Evolutionary conservation across 1,140 invertebrate species (phyloP).

Genomic region (Leucophenga varia): DNA sequence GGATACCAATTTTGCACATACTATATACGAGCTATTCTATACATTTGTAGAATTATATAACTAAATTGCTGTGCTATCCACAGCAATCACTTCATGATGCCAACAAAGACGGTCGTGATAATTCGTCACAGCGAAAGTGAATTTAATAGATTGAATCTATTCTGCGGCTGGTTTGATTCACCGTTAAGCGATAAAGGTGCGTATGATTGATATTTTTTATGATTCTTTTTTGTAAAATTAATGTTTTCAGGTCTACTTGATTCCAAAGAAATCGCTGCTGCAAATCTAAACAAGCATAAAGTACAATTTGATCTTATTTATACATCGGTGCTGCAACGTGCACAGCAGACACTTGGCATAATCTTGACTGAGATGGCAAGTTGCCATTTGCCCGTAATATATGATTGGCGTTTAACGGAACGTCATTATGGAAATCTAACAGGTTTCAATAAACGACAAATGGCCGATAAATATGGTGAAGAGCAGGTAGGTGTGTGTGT

Average conservation of each 20-base stretch:
- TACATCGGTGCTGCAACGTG: conserved; percentile 68
- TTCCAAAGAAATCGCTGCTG: conserved; percentile 66
- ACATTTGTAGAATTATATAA: too few relatives aligned
- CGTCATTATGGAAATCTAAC: conserved; percentile 74
- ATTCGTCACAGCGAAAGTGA: conserved; percentile 75
- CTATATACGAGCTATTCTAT: too few relatives aligned
- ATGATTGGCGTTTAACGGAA: conserved; percentile 72
- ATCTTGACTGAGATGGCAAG: conserved; percentile 64
- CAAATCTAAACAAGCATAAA: conserved; percentile 68
- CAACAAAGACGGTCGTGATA: conserved; percentile 60
- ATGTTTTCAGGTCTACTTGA: conserved; percentile 63
- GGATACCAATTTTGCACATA: too few relatives aligned
- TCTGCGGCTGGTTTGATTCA: conserved; percentile 73
- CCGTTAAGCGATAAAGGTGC: conserved; percentile 61
- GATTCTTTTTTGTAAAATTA: neutral
- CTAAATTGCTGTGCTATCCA: too few relatives aligned
- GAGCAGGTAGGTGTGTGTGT: conserved; percentile 59
- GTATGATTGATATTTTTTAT: neutral
- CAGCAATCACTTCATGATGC: conserved; percentile 28
- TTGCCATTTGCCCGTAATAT: conserved; percentile 60
- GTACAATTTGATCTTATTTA: conserved; percentile 71
- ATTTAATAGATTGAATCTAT: conserved; percentile 72
- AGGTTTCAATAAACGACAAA: conserved; percentile 70
- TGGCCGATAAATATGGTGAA: conserved; percentile 70
- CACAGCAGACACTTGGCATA: conserved; percentile 64